Percentiles rank a stretch among this genome's conserved stretches.
Conservation (phyloP, 2,888 invertebrate species). For the Dolomedes plantarius region DNA sequence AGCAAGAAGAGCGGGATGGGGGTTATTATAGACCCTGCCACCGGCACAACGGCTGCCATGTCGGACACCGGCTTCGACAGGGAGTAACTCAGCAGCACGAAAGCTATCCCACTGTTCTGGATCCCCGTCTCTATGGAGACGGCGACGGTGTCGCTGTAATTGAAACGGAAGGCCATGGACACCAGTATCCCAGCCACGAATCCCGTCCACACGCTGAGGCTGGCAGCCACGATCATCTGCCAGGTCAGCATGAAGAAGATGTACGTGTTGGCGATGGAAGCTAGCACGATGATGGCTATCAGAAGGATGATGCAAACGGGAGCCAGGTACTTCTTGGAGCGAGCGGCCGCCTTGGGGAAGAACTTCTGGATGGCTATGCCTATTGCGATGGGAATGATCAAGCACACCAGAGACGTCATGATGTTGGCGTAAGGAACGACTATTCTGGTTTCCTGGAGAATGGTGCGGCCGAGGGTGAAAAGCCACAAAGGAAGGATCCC, state of each 20-base stretch:
- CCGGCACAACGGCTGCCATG: conserved; percentile 80
- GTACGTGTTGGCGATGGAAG: conserved; percentile 90
- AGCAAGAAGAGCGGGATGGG: conserved; percentile 84
- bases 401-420: conserved; percentile 83
- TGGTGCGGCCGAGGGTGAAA: conserved; percentile 85
- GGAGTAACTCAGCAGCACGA: conserved; percentile 88
- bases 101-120: conserved; percentile 94
- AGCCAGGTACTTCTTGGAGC: conserved; percentile 88
- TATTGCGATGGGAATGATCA: conserved; percentile 84
- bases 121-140: conserved; percentile 93
- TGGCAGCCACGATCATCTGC: conserved; percentile 87
- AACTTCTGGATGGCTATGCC: conserved; percentile 76
- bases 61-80: conserved; percentile 91
- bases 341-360: conserved; percentile 68
- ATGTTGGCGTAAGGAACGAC: conserved; percentile 87
- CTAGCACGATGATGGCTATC: conserved; percentile 89
- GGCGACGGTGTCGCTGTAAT: conserved; percentile 84
- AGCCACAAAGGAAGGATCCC: conserved; percentile 93
- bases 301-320: conserved; percentile 88
- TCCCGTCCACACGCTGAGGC: conserved; percentile 89
- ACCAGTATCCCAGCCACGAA: conserved; percentile 83
- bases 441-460: conserved; percentile 48
- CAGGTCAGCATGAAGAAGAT: conserved; percentile 91
- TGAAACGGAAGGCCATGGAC: conserved; percentile 82
- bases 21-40: conserved; percentile 80